Conservation (phyloP, 1,140 invertebrate genomes). For the Paramacrobiotus metropolitanus region DNA sequence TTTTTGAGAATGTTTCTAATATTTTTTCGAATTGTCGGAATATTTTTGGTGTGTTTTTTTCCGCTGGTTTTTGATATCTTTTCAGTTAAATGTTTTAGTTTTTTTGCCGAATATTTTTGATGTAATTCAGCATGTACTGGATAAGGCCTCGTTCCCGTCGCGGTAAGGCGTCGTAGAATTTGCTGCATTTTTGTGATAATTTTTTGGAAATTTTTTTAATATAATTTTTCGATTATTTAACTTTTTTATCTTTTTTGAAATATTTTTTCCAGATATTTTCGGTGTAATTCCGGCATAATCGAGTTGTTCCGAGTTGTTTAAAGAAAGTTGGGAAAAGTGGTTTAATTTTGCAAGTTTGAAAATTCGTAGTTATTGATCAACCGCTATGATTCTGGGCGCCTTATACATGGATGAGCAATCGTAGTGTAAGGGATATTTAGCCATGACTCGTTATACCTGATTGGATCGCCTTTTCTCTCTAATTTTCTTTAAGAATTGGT, state of each 20-base stretch:
- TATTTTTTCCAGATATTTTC: constrained; percentile 7
- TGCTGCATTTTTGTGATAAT: too few species aligned
- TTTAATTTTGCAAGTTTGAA: too few species aligned
- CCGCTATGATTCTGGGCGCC: too few species aligned
- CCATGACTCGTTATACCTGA: too few species aligned
- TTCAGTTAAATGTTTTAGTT: background rate
- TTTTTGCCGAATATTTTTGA: constrained; percentile 8
- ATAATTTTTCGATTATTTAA: background rate
- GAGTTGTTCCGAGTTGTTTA: too few species aligned
- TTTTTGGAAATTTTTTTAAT: constrained; percentile 8
- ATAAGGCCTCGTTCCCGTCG: constrained; percentile 24
- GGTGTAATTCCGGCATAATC: too few species aligned
- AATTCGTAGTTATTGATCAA: too few species aligned
- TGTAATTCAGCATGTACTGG: constrained; percentile 38
- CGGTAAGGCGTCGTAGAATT: constrained; percentile 27
- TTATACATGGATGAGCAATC: too few species aligned
- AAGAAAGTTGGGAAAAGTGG: too few species aligned
- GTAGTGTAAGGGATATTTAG: too few species aligned
- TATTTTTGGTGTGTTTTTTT: background rate
- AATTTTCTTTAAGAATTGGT: too few species aligned
- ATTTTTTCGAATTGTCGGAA: constrained; percentile 9
- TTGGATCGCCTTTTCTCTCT: too few species aligned
- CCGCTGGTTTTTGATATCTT: background rate
- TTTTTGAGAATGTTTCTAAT: background rate
- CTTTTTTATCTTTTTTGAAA: background rate